Evolutionary conservation across 2,888 invertebrate genomes (phyloP).

Genomic region (Melanostoma scalare): DNA sequence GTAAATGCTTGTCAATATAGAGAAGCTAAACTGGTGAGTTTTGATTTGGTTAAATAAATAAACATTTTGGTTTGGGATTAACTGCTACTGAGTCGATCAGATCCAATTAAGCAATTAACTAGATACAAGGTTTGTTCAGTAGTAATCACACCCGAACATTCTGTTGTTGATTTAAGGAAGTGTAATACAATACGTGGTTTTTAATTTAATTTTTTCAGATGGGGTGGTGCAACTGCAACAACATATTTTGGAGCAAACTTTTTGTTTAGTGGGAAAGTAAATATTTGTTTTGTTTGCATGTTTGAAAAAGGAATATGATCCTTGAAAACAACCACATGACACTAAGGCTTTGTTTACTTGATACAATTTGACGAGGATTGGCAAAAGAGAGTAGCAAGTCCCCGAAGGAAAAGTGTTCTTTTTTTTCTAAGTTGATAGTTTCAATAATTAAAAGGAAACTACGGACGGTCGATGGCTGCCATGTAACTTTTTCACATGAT

Average conservation of each 20-base stretch:
- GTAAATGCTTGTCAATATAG: slow-evolving; percentile 68
- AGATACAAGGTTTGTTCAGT: slow-evolving; percentile 10
- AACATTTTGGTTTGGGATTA: slow-evolving; percentile 70
- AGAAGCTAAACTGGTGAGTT: slow-evolving; percentile 58
- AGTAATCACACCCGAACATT: not conserved
- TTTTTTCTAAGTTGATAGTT: too few species aligned
- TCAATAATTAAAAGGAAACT: too few species aligned
- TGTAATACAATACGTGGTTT: not conserved
- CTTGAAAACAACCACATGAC: too few species aligned
- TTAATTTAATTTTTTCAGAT: not conserved
- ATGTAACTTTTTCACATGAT: too few species aligned
- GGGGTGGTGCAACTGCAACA: slow-evolving; percentile 50
- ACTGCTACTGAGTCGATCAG: slow-evolving; percentile 70
- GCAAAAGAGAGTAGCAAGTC: too few species aligned
- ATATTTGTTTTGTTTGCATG: slow-evolving; percentile 17
- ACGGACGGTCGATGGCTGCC: too few species aligned
- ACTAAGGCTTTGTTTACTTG: too few species aligned
- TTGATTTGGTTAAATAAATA: slow-evolving; percentile 68
- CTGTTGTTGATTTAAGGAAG: slow-evolving; percentile 29
- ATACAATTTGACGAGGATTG: too few species aligned
- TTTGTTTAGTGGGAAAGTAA: not conserved
- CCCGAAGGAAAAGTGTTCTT: too few species aligned
- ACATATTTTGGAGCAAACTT: slow-evolving; percentile 6
- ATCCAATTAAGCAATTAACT: slow-evolving; percentile 69
- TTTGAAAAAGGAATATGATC: too few species aligned